phyloP scores from a whole-genome alignment of 2,888 invertebrate species.

The Drosophila tanythrix region DNA sequence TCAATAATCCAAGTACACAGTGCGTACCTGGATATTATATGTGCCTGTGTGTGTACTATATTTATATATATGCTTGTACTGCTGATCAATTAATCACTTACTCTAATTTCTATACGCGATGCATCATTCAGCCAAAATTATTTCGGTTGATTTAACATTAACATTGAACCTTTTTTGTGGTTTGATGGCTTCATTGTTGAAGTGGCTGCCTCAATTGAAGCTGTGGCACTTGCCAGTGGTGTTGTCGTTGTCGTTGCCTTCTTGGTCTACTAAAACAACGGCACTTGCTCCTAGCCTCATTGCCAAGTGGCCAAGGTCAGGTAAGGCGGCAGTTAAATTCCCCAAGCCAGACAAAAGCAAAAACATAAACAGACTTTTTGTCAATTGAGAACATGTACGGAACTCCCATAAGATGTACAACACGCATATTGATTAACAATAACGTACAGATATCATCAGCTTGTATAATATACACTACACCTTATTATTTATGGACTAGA shows the following conservation, averaged over 20 bases:
- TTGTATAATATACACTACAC: conserved; percentile 23
- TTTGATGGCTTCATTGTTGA: conserved; percentile 78
- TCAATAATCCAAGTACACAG: conserved; percentile 33
- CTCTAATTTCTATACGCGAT: conserved; percentile 71
- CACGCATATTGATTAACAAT: conserved; percentile 45
- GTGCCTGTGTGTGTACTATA: neutral
- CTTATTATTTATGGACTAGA: conserved; percentile 5
- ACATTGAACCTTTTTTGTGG: conserved; percentile 62
- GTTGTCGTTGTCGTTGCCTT: conserved; percentile 53
- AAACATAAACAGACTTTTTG: conserved; percentile 37
- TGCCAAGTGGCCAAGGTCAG: conserved; percentile 67
- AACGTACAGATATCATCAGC: conserved; percentile 15
- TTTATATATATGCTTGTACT: conserved; percentile 11
- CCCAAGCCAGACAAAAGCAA: conserved; percentile 38
- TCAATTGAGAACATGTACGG: conserved; percentile 66
- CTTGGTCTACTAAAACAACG: conserved; percentile 53
- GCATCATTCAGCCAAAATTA: conserved; percentile 62
- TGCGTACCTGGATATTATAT: conserved; percentile 11
- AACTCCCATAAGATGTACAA: conserved; percentile 30
- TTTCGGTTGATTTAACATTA: conserved; percentile 44
- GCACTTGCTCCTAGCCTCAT: conserved; percentile 63
- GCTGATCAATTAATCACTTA: conserved; percentile 70
- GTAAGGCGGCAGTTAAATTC: conserved; percentile 15
- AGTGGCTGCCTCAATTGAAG: conserved; percentile 49
- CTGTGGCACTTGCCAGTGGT: conserved; percentile 54